Evolutionary conservation across 1,140 invertebrate genomes (phyloP).

Genomic region (Vollenhovia emeryi): DNA sequence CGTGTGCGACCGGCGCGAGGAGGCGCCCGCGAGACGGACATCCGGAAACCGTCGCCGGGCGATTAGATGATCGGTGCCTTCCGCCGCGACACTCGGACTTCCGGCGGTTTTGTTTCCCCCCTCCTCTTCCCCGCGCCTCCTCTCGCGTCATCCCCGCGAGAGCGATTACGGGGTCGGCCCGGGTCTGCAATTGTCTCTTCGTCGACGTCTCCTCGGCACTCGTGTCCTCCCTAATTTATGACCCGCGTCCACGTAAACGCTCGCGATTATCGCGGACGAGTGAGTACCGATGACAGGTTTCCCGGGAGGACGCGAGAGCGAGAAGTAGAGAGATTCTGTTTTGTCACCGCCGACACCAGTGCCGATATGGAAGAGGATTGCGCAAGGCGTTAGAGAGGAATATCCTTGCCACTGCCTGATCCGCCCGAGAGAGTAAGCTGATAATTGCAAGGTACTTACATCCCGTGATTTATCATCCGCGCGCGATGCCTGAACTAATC

Average conservation of each 20-base stretch:
- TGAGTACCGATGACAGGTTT: not conserved
- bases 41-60: not conserved
- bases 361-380: slow-evolving; percentile 12
- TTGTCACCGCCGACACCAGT: not conserved
- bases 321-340: not conserved
- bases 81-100: not conserved
- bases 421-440: not conserved
- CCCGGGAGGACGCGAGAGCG: not conserved
- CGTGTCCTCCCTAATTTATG: not conserved
- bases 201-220: not conserved
- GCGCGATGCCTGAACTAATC: not conserved
- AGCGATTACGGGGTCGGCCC: not conserved
- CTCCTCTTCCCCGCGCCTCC: too few species aligned
- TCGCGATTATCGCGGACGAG: not conserved
- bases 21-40: too few species aligned
- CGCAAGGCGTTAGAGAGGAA: slow-evolving; percentile 27
- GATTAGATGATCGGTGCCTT: not conserved
- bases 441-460: slow-evolving; percentile 34
- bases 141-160: not conserved
- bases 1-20: not conserved
- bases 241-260: not conserved
- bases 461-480: not conserved
- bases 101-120: not conserved
- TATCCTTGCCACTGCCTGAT: not conserved
- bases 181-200: not conserved